Evolutionary conservation across 1,140 invertebrate species (phyloP).

Genomic region (Rhizoglyphus robini): DNA sequence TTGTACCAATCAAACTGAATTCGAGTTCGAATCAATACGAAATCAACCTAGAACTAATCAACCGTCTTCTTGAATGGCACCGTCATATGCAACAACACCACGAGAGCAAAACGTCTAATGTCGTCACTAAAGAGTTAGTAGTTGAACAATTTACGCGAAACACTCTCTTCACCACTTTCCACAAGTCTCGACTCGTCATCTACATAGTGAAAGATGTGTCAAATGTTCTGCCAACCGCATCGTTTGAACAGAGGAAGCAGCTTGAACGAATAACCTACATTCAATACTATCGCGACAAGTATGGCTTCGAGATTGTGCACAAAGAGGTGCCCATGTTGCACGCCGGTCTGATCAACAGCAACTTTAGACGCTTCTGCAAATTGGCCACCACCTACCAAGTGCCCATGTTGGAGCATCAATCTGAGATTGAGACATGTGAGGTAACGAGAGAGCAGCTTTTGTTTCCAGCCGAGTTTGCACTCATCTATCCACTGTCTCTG

Average conservation of each 20-base stretch:
- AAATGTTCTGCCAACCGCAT: neutral
- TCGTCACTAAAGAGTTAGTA: too few species aligned
- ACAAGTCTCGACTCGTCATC: too few species aligned
- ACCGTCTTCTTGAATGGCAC: too few species aligned
- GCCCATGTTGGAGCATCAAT: too few species aligned
- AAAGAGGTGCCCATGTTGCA: neutral
- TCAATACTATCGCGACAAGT: neutral
- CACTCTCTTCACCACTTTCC: too few species aligned
- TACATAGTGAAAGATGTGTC: too few species aligned
- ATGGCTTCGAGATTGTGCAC: neutral
- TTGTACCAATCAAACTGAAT: too few species aligned
- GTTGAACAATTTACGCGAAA: too few species aligned
- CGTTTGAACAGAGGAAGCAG: neutral
- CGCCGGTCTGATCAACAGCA: neutral
- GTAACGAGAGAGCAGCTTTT: neutral
- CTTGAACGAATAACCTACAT: neutral
- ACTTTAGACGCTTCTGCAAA: neutral
- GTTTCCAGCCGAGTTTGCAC: neutral
- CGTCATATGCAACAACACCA: too few species aligned
- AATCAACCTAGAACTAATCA: neutral
- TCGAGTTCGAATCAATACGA: neutral
- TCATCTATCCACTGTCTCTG: neutral
- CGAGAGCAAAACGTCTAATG: too few species aligned
- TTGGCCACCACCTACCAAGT: neutral
- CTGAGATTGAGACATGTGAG: neutral